Conservation (phyloP, 2,797 vertebrate species). For the Dendrocincla tyrannina region DNA sequence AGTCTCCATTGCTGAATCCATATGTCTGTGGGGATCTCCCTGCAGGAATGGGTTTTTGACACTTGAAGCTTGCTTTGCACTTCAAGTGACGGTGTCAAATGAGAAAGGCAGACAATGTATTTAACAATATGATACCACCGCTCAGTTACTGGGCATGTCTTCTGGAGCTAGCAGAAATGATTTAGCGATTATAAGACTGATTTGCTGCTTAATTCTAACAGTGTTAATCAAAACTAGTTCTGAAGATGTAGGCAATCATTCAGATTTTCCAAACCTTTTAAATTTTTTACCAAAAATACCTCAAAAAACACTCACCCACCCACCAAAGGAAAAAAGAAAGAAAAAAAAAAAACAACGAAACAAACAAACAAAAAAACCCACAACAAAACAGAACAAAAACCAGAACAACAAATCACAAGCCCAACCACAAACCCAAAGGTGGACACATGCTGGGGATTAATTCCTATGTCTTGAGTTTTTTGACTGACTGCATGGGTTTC, state of each 20-base stretch:
- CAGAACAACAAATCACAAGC: background rate
- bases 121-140: background rate
- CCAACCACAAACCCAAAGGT: background rate
- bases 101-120: background rate
- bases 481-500: background rate
- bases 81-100: background rate
- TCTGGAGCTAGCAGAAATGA: background rate
- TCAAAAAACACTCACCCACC: too few relatives aligned
- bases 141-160: background rate
- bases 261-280: background rate
- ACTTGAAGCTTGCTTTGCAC: background rate
- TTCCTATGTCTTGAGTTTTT: background rate
- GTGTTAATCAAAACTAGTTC: background rate
- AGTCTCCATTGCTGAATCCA: background rate
- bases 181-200: background rate
- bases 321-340: background rate
- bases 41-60: background rate
- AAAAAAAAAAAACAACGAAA: too few relatives aligned
- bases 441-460: fast-evolving
- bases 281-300: background rate
- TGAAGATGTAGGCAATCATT: background rate
- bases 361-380: too few relatives aligned
- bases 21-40: background rate
- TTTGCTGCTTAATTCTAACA: background rate
- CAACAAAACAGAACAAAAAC: too few relatives aligned